phyloP scores from a whole-genome alignment of 2,888 invertebrate species.

The Patella caerulea region DNA sequence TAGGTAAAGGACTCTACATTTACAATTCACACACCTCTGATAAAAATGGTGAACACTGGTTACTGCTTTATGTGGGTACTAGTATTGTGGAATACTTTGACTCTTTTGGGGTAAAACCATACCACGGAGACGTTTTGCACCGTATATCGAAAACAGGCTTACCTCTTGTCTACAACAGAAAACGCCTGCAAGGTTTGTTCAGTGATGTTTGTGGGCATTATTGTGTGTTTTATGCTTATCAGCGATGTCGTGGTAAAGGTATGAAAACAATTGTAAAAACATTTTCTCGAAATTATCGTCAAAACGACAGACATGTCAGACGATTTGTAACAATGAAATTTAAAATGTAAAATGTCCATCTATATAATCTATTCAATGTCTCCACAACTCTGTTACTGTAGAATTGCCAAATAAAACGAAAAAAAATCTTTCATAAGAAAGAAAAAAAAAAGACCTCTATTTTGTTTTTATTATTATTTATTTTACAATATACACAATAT shows the following conservation, averaged over 20 bases:
- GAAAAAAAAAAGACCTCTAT: no score
- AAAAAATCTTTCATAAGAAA: no score
- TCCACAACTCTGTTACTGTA: no score
- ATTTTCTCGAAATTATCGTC: no score
- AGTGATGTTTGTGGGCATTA: not conserved
- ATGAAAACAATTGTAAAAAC: no score
- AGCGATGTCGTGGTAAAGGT: not conserved
- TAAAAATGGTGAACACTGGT: not conserved
- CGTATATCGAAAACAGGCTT: not conserved
- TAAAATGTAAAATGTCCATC: no score
- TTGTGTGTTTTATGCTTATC: not conserved
- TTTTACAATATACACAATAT: no score
- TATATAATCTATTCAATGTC: no score
- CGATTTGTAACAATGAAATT: no score
- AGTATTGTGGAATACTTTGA: not conserved
- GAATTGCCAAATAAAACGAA: no score
- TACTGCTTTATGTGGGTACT: not conserved
- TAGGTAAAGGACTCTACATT: not conserved
- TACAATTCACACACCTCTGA: not conserved
- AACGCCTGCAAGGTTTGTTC: not conserved
- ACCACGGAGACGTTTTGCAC: not conserved
- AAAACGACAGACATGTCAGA: no score
- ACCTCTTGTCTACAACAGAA: not conserved
- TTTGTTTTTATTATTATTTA: no score
- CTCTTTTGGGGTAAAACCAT: not conserved